These are phyloP conservation scores for Agrilus mali DNA, from an alignment of 2,888 invertebrate species.

Conservation along the genomic window DNA sequence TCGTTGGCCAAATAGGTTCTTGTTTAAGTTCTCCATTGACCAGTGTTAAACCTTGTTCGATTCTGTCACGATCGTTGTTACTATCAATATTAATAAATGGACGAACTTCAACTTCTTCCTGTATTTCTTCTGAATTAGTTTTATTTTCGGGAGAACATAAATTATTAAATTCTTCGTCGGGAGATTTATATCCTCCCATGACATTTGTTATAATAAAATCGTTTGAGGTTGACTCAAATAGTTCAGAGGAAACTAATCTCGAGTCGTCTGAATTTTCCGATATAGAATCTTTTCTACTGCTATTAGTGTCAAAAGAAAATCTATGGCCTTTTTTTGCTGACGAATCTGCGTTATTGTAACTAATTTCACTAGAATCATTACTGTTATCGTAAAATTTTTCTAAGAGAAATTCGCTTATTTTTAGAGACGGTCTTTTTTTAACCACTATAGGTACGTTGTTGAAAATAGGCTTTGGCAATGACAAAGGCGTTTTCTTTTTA, in stretches of 20 bases:
- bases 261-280: no score
- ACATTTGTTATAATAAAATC: conserved; percentile 18
- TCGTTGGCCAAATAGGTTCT: conserved; percentile 16
- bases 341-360: not conserved
- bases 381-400: not conserved
- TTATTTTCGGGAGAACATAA: conserved; percentile 6
- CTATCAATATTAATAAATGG: not conserved
- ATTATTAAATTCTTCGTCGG: conserved; percentile 18
- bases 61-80: not conserved
- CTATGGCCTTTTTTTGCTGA: not conserved
- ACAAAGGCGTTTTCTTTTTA: conserved; percentile 6
- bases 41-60: not conserved
- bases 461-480: not conserved
- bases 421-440: not conserved
- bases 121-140: conserved; percentile 31
- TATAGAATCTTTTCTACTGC: no score
- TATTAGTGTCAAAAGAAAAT: not conserved
- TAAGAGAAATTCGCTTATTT: not conserved
- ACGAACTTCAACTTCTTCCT: conserved; percentile 20
- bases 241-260: no score
- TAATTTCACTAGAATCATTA: not conserved
- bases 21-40: not conserved
- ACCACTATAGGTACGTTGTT: not conserved
- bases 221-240: not conserved
- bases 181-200: conserved; percentile 17